Evolutionary conservation across 2,113 vertebrate genomes (phyloP).

Genomic region (Nanorana parkeri): DNA sequence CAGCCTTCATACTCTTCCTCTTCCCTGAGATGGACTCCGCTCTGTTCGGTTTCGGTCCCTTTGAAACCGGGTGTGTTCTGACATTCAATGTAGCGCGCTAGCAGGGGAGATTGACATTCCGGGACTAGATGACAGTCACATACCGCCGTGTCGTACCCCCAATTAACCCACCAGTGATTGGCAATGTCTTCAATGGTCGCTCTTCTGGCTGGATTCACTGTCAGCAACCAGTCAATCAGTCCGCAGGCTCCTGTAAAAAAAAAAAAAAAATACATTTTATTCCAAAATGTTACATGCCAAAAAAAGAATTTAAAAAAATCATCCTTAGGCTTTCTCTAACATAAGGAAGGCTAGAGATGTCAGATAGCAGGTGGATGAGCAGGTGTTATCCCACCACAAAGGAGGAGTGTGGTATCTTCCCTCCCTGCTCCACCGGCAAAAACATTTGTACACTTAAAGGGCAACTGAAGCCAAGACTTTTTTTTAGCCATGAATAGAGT

Average conservation of each 20-base stretch:
- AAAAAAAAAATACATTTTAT: not conserved
- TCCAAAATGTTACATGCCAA: too few species aligned
- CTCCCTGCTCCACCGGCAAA: too few species aligned
- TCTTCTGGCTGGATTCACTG: conserved; percentile 70
- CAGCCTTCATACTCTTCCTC: conserved; percentile 62
- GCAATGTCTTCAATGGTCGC: conserved; percentile 79
- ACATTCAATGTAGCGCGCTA: conserved; percentile 77
- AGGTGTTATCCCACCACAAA: too few species aligned
- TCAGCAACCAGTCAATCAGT: conserved; percentile 79
- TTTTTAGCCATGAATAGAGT: too few species aligned
- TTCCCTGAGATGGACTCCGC: conserved; percentile 42
- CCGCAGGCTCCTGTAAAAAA: conserved; percentile 71
- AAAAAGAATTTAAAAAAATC: too few species aligned
- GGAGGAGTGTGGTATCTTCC: too few species aligned
- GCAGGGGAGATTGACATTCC: conserved; percentile 73
- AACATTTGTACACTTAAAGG: too few species aligned
- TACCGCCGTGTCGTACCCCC: conserved; percentile 72
- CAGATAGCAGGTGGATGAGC: too few species aligned
- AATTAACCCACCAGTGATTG: conserved; percentile 83
- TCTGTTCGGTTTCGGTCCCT: not conserved
- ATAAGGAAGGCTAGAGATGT: too few species aligned
- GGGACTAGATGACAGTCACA: conserved; percentile 72
- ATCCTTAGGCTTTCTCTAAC: too few species aligned
- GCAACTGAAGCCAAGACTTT: too few species aligned
- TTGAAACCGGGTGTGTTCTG: conserved; percentile 69